Evolutionary conservation across 2,113 vertebrate species (phyloP), one percentile per base, ranked within the genome.

Genomic region (Pomatorhinus ruficollis): DNA sequence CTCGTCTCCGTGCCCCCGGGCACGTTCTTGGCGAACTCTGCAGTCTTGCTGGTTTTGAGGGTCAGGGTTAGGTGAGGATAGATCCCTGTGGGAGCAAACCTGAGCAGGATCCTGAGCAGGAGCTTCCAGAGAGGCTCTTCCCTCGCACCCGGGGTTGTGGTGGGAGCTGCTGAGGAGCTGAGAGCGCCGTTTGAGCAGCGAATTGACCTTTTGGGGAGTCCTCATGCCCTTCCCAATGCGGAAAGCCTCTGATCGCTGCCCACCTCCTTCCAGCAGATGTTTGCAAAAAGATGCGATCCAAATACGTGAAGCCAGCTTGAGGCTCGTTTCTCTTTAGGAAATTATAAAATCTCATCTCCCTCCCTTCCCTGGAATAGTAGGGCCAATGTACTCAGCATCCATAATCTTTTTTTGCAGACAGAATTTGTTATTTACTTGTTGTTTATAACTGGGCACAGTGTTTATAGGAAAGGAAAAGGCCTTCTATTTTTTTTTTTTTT

Each of bases 61-160:
- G 94, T 90, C 72, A 66, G 94, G 95, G 94, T 95, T 84, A 87
- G 94, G 86, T 37, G 54, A 94, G 96, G 95, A 75, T 44, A 89
- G 69, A 64, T 78, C 69, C 72, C 39, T 18, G 31, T 59, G 68
- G 10, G 39, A 76, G 37, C n/a, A 1, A 15, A 49, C 42, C 70
- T 33, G n/a, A n/a, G 78, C 52, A 13, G 21, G 52, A 47, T 21
- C 35, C 28, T 4, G n/a, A 4, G 28, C 8, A 0, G 11, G 70
- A 68, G 47, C 22, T 19, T 44, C 50, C 70, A 4, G 1, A 40
- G 72, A 33, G 69, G 10, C 22, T 31, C 50, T 71, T 69, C 20
- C 0, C 47, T 72, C 9, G 0, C 7, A 0, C 0, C 8, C 50
- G 13, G 59, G 13, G 0, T 3, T 17, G 44, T 5, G 77, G 9